phyloP scores from a whole-genome alignment of 2,888 invertebrate species.

The Lymantria monacha region DNA sequence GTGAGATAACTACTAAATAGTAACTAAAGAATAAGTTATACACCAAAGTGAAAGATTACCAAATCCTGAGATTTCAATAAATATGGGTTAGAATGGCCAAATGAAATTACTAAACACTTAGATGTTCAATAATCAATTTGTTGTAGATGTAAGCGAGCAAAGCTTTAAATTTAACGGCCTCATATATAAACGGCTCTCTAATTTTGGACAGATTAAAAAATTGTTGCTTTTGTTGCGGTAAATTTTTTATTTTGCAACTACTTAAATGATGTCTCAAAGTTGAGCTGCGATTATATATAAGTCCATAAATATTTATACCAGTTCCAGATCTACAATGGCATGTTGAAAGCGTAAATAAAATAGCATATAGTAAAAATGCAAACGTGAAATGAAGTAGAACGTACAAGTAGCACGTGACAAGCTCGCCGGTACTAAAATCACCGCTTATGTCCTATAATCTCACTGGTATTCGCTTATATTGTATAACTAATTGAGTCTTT shows the following conservation, averaged over 20 bases:
- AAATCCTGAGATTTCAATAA: conserved; percentile 4
- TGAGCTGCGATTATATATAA: neutral
- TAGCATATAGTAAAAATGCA: conserved; percentile 38
- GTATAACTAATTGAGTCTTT: conserved; percentile 81
- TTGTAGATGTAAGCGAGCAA: neutral
- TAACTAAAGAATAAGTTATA: no score
- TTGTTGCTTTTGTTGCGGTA: no score
- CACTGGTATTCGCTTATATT: conserved; percentile 77
- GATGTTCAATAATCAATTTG: neutral
- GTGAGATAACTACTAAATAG: conserved; percentile 9
- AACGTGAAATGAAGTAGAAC: conserved; percentile 65
- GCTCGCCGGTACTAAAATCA: conserved; percentile 78
- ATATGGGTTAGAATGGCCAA: conserved; percentile 3
- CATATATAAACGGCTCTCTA: no score
- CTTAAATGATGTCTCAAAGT: no score
- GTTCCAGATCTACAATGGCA: neutral
- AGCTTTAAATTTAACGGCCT: neutral
- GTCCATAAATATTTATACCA: neutral
- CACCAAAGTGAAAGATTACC: neutral
- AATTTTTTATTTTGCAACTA: no score
- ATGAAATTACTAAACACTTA: neutral
- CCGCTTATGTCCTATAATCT: conserved; percentile 79
- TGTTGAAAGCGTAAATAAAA: conserved; percentile 5
- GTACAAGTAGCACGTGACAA: conserved; percentile 73
- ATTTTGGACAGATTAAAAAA: no score